These are phyloP conservation scores for Pangasius larnaudii DNA, from an alignment of 2,797 vertebrate species.

Conservation along the genomic window DNA sequence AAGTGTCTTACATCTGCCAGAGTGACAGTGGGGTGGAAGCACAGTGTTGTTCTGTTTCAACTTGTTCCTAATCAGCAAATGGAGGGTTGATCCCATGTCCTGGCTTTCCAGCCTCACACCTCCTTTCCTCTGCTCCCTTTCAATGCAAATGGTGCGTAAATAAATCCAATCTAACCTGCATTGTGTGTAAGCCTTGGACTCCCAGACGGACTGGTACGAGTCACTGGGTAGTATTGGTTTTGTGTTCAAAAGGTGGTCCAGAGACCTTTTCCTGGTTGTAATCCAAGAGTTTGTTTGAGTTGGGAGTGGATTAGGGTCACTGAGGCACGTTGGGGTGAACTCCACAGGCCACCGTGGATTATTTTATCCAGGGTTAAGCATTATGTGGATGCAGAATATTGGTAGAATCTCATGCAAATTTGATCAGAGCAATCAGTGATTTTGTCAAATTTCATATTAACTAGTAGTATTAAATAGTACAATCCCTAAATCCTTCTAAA, in stretches of 20 bases:
- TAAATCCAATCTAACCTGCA: slow-evolving; percentile 77
- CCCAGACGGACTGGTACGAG: slow-evolving; percentile 71
- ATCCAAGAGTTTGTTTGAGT: slow-evolving; percentile 49
- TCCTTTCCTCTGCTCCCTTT: slow-evolving; percentile 70
- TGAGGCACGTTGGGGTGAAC: slow-evolving; percentile 27
- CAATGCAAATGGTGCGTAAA: slow-evolving; percentile 79
- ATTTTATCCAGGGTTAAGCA: slow-evolving; percentile 9
- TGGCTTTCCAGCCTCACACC: slow-evolving; percentile 68
- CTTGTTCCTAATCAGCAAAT: slow-evolving; percentile 67
- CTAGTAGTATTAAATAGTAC: neutral
- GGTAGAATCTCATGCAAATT: neutral
- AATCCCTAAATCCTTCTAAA: neutral
- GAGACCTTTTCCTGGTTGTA: slow-evolving; percentile 33
- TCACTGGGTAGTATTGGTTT: slow-evolving; percentile 69
- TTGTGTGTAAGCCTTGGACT: slow-evolving; percentile 68
- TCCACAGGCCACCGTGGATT: slow-evolving; percentile 22
- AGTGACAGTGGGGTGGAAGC: neutral
- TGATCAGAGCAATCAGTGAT: neutral
- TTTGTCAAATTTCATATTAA: neutral
- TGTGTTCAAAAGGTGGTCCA: slow-evolving; percentile 58
- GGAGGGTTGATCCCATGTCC: slow-evolving; percentile 67
- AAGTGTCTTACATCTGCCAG: slow-evolving; percentile 58
- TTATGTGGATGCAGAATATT: neutral
- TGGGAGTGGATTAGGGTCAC: slow-evolving; percentile 51
- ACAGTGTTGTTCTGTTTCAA: slow-evolving; percentile 33